Base-by-base conservation (phyloP, 1,140 invertebrate genomes). In the Drosophila lini region DNA sequence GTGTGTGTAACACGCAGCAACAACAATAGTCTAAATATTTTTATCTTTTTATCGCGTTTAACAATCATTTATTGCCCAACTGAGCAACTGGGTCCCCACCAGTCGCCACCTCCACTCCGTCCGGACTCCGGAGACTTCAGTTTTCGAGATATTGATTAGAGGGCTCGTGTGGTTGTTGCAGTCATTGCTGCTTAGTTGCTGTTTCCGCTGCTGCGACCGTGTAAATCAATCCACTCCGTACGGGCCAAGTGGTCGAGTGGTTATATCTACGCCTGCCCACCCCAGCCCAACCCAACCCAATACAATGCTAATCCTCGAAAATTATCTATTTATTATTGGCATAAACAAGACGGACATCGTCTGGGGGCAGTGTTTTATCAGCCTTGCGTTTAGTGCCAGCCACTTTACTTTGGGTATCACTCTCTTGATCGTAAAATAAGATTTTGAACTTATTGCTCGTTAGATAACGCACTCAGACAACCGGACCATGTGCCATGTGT, bases 1-100 rank as follows among this genome's bases (percentile, higher is more conserved):
- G 69, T 38, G 52, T 71, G 81, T 86, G 83, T 88, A 89, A 88
- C 83, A 89, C 83, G 65, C 61, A 69, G 60, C 73, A 67, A 84
- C 79, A 80, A 81, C 80, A 89, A 88, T 74, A 78, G 78, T 84
- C 79, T 73, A 85, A 90, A 76, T 77, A 77, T 57, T 78, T 91
- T 91, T 91, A 91, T 91, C 89, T 91, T 89, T 90, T 91, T 91
- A 91, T 91, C 89, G 81, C 84, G 65, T 78, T 70, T 47, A 91
- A 85, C 81, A 91, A 91, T 91, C 84, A 86, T 91, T 91, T 91
- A 91, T 91, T 85, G 74, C 89, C 75, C 70, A 84, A 85, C 78
- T 77, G 71, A 67, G 70, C 79, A 68, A 82, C 71, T 74, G 58
- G 75, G 70, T 76, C 61, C 79, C 40, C 28, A 50, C 28, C 48